Evolutionary conservation across 1,140 invertebrate species (phyloP), one percentile per base, ranked within the genome.

Genomic region (Drosophila azteca): DNA sequence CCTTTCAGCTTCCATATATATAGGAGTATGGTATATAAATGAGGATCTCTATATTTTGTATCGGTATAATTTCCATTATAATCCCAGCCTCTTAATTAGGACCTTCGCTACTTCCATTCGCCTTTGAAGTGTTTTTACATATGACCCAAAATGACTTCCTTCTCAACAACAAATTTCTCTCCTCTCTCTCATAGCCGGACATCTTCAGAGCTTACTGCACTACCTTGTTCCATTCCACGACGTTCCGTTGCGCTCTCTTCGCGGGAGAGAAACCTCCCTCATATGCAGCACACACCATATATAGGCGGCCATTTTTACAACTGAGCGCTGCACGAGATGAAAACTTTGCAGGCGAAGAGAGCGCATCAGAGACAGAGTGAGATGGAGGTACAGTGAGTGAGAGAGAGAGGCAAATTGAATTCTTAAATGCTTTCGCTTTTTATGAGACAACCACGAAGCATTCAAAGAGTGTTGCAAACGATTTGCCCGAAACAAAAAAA

Each of bases 401-500:
- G 39, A 58, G 54, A 15, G 45, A 62, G 62, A 64, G 66, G 62
- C 49, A 89, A 88, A 88, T 90, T 80, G 75, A 84, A 90, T 69
- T 77, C 77, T 88, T 90, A 90, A 90, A 81, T 90, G 88, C 75
- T 90, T 90, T 90, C 81, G 73, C 87, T 84, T 83, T 82, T 82
- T 68, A 64, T 73, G 80, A 77, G 82, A 66, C 79, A 87, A 87
- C 82, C 82, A 87, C 82, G 83, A 87, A 80, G 83, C 82, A 87
- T 87, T 88, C 83, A 87, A 88, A 88, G 85, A 87, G 83, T 88
- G 83, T 88, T 87, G 83, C 83, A 87, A 90, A 64, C 87, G 82
- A 90, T 90, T 90, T 90, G 77, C 52, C 65, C 75, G 73, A 87
- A 87, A 90, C 79, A 90, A 90, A 90, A 85, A 35, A 62, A 81